phyloP scores from a whole-genome alignment of 2,113 vertebrate genomes.

The Lycocorax pyrrhopterus region DNA sequence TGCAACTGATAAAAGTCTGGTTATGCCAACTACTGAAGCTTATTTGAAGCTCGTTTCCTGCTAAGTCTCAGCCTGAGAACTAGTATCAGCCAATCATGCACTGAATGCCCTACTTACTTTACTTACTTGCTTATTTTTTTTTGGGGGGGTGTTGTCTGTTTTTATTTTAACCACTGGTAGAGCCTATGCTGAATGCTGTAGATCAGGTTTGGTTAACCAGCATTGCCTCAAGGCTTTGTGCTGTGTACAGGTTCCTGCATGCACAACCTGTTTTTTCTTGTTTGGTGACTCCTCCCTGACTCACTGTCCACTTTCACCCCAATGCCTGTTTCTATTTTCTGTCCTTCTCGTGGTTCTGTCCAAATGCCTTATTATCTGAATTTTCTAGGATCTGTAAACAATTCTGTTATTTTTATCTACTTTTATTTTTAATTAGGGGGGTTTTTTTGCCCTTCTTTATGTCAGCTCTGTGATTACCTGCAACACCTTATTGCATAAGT shows the following conservation, averaged over 20 bases:
- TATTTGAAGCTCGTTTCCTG: neutral
- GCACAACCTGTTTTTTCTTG: neutral
- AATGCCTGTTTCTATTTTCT: neutral
- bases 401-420: neutral
- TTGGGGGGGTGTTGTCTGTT: neutral
- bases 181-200: conserved; percentile 13
- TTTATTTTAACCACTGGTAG: neutral
- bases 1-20: neutral
- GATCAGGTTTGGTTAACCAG: conserved; percentile 27
- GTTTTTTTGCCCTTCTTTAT: neutral
- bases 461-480: neutral
- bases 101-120: neutral
- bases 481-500: neutral
- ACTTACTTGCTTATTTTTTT: neutral
- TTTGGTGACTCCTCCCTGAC: neutral
- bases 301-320: neutral
- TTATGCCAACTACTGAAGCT: neutral
- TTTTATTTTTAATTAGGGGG: neutral
- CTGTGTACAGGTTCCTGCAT: neutral
- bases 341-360: neutral
- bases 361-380: neutral
- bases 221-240: neutral
- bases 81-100: neutral
- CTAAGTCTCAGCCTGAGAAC: neutral
- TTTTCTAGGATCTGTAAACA: neutral